These are phyloP conservation scores for Neosilurus mollespiculum DNA, from an alignment of 2,797 vertebrate genomes.

Conservation along the genomic window DNA sequence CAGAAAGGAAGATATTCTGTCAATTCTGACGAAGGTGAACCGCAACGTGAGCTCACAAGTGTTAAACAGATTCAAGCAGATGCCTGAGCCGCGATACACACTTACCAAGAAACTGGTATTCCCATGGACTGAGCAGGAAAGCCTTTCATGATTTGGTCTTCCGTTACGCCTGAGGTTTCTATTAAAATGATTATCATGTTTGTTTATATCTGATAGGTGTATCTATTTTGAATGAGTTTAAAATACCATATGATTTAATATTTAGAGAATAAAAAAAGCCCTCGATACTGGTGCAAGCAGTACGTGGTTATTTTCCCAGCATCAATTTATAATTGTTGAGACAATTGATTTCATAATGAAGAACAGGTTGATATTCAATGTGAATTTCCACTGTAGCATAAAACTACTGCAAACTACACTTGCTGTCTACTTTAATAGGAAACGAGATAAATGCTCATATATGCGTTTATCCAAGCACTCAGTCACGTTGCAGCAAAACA, in stretches of 20 bases:
- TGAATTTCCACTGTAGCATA: not conserved
- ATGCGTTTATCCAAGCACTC: not conserved
- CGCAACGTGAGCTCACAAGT: conserved; percentile 69
- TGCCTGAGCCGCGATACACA: conserved; percentile 81
- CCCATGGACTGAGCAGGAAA: conserved; percentile 40
- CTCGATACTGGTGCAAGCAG: not conserved
- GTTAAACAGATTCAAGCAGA: conserved; percentile 68
- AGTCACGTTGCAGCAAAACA: not conserved
- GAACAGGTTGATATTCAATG: not conserved
- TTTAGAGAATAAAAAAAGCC: not conserved
- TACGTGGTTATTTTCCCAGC: not conserved
- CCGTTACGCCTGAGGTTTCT: not conserved
- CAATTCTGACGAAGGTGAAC: conserved; percentile 80
- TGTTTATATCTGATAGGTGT: not conserved
- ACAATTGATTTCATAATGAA: too few relatives aligned
- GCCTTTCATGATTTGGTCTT: not conserved
- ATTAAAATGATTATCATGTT: not conserved
- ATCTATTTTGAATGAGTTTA: not conserved
- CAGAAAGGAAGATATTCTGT: conserved; percentile 77
- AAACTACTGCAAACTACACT: not conserved
- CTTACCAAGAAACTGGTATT: conserved; percentile 76
- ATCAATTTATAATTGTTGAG: not conserved
- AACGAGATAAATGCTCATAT: not conserved
- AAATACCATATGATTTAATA: not conserved
- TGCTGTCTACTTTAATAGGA: not conserved